phyloP scores from a whole-genome alignment of 1,140 invertebrate species.

The Armadillidium nasatum region DNA sequence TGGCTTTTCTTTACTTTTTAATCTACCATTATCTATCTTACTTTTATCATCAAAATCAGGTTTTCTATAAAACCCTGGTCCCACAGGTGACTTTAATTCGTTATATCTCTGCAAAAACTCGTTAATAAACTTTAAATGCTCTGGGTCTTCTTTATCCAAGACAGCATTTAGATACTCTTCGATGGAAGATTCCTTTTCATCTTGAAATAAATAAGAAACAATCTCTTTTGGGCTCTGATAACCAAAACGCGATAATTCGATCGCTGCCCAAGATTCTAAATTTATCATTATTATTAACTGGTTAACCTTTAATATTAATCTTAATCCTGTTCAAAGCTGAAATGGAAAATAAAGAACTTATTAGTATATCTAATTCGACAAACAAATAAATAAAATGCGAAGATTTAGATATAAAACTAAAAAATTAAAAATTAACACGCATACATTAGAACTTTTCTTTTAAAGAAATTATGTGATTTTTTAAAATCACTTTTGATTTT shows the following conservation, averaged over 20 bases:
- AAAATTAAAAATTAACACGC: too few relatives aligned
- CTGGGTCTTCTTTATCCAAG: neutral
- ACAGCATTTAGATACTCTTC: neutral
- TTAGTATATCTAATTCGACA: too few relatives aligned
- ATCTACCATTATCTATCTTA: slow-evolving; percentile 19
- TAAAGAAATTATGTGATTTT: too few relatives aligned
- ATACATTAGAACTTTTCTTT: too few relatives aligned
- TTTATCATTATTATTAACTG: slow-evolving; percentile 55
- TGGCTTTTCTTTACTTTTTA: slow-evolving; percentile 38
- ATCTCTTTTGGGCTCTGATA: neutral
- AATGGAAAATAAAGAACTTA: too few relatives aligned
- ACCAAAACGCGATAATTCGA: neutral
- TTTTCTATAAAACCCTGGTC: slow-evolving; percentile 38
- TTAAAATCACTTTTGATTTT: too few relatives aligned
- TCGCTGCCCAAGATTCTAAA: neutral
- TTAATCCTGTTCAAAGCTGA: too few relatives aligned
- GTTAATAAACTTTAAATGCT: slow-evolving; percentile 48
- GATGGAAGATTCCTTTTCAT: neutral
- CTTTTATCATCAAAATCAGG: slow-evolving; percentile 34
- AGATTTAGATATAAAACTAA: too few relatives aligned
- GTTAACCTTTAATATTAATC: too few relatives aligned
- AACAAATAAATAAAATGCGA: too few relatives aligned
- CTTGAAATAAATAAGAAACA: neutral
- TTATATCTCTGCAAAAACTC: slow-evolving; percentile 47
- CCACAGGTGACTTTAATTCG: slow-evolving; percentile 31